Evolutionary conservation across 2,888 invertebrate genomes (phyloP), one percentile per base, ranked within the genome.

Genomic region (Rhabditophanes sp.): DNA sequence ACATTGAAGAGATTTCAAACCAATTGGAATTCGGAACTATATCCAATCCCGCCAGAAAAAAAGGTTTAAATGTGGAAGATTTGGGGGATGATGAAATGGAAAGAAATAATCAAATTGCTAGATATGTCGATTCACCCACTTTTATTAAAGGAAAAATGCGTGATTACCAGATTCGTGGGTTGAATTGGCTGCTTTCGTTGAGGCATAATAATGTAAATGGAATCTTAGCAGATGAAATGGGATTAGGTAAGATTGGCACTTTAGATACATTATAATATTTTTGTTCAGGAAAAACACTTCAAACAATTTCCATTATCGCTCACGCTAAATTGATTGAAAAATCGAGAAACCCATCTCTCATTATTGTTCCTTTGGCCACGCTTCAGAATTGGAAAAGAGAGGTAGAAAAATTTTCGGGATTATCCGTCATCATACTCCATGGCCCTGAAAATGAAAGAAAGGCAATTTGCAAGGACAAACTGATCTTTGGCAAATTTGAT

Each of bases 131-230:
- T n/a, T n/a, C n/a, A n/a, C n/a, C n/a, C n/a, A n/a, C n/a, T n/a
- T n/a, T n/a, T 4, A 82, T 85, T 66, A 75, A 76, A 66, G 90
- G 93, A 12, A 85, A 85, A 67, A 77, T 96, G 76, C 72, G 93
- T 42, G 96, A 96, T 67, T 96, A 99, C 66, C 96, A 96, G 72
- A 76, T 96, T 11, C 75, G 96, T 33, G 96, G 96, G 35, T 74
- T 96, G 3, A 96, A 96, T 67, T 96, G 96, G 96, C 90, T 96
- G 85, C 88, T 96, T 50, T 87, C 87, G 0, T 71, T 99, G 0
- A 88, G 87, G 68, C 90, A 93, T 68, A 87, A 93, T 72, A 88
- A 90, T 25, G 93, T 96, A 46, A 99, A 96, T 68, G 96, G 96
- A 37, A 96, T 96, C 48, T 69, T 96, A 44, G 96, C 96, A 25